Evolutionary conservation across 1,140 invertebrate species (phyloP), one percentile per base, ranked within the genome.

Genomic region (Formica exsecta): DNA sequence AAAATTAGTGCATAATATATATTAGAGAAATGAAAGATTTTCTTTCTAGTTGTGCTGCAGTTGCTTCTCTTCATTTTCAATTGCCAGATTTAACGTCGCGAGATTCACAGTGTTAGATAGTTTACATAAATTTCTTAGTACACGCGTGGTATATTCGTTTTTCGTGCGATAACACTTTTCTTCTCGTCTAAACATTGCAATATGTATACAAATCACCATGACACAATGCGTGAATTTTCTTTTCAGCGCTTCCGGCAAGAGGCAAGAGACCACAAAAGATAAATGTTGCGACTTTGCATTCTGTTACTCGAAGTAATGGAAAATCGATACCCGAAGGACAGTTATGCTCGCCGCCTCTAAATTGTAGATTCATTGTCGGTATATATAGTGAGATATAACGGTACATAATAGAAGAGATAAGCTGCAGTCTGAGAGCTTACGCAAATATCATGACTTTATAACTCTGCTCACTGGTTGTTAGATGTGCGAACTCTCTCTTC

Each of bases 341-440:
- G 73, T 70, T 71, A 83, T 25, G 70, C 62, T 54, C 61, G 41
- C 48, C 62, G 68, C 13, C 48, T 73, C 66, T 41, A 73, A 81
- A 81, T 81, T 81, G 66, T 59, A 44, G 65, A 57, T 41, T 41
- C 54, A 70, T 68, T 61, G 66, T 73, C 54, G 11, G 22, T 22
- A 22, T 29, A 22, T 29, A 73, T 5, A 61, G 66, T 36, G 77
- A 51, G 13, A 80, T 57, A 57, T 48, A 54, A 44, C n/a, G 19
- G 65, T 81, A n/a, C 79, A 81, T 81, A 81, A 73, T 81, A 44
- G 68, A 73, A 54, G 79, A 81, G 79, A 81, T 81, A 81, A 70
- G 65, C 77, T 54, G 77, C 64, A 41, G 66, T 13, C 48, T 54
- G 44, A 51, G 32, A 54, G 64, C 16, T 81, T 73, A 73, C 38